Base-by-base conservation (phyloP, 2,113 vertebrate species). In the Plecturocebus donacophilus region DNA sequence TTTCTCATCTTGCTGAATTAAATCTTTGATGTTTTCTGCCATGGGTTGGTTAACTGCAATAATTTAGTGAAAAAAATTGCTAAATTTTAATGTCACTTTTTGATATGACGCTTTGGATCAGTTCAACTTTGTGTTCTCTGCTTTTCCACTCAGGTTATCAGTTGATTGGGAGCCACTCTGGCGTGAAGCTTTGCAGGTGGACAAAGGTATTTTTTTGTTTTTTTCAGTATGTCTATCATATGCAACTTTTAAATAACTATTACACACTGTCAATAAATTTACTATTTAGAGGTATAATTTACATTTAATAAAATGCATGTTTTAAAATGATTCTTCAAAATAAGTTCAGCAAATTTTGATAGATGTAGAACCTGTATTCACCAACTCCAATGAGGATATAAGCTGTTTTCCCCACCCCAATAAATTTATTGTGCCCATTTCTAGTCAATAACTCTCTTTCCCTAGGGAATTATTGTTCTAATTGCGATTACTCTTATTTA, bases 171-270 rank as follows among this genome's bases (percentile, higher is more conserved):
- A 99, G 99, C 98, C 99, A 99, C 92, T 99, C 99, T 0, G 99
- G 99, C 70, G 99, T 99, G 97, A 99, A 99, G 97, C 99, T 99
- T 7, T 99, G 99, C 97, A 99, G 99, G 17, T 99, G 99, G 99
- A 99, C 99, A 90, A 99, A 99, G 99, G 99, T 99, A 98, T 94
- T 83, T 84, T 14, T 49, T 90, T 88, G 6, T 52, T 79, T 95
- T 91, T 80, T 85, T 92, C 42, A 54, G 42, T 83, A 32, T 80
- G 68, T 91, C 90, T 94, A 13, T 94, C 85, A 64, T 42, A 47
- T 73, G 12, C 19, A 64, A 1, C 20, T 83, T 93, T 84, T 56
- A 16, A 42, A 23, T 84, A 61, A 9, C 58, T 64, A 64, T 64
- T 82, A 27, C 21, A 30, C 88, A 20, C 5, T 75, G 12, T 58